phyloP scores from a whole-genome alignment of 2,113 vertebrate species.

The Malurus cyaneus region DNA sequence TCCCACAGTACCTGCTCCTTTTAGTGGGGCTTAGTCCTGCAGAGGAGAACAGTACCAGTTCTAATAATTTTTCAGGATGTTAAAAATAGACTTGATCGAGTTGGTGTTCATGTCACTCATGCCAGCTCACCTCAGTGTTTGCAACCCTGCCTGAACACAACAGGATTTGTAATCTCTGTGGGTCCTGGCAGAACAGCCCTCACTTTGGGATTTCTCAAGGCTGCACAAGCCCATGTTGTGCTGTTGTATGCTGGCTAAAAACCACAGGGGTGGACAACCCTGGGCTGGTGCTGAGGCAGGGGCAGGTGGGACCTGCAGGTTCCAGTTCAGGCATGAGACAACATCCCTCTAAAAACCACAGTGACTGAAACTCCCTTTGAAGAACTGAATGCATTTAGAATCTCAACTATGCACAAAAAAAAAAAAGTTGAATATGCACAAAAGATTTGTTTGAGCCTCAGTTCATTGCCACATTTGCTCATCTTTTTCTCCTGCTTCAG shows the following conservation, averaged over 20 bases:
- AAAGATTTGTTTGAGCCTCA: neutral
- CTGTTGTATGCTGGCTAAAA: neutral
- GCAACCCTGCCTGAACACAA: neutral
- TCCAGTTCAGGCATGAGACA: neutral
- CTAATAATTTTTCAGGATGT: neutral
- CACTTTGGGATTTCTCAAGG: neutral
- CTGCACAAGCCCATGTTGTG: neutral
- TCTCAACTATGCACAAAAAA: neutral
- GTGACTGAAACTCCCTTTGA: neutral
- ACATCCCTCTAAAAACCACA: neutral
- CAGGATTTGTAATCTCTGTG: neutral
- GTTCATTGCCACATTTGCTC: neutral
- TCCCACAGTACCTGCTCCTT: neutral
- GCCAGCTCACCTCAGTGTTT: neutral
- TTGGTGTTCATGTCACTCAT: neutral
- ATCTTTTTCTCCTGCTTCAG: neutral
- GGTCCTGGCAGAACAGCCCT: neutral
- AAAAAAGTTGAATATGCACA: neutral
- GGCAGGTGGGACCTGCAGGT: neutral
- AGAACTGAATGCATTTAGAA: neutral
- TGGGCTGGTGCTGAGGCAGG: neutral
- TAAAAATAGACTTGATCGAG: neutral
- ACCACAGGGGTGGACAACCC: neutral
- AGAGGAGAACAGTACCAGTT: neutral
- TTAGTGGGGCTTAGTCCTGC: neutral